Base-by-base conservation (phyloP, 2,888 invertebrate species). In the Odontothrips loti region DNA sequence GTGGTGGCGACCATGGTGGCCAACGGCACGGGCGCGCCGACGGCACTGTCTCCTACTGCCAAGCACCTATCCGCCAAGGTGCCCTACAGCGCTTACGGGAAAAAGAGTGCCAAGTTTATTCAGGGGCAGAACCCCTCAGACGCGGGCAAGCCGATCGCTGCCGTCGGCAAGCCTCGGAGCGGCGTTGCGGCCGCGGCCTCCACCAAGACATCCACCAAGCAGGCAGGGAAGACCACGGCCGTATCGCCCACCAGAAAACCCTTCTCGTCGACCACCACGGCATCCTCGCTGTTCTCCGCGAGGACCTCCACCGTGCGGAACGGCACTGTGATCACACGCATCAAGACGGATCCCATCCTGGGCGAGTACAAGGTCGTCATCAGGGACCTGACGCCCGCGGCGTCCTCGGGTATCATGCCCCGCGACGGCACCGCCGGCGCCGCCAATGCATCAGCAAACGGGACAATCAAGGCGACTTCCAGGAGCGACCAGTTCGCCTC, bases 311-410 rank as follows among this genome's bases (percentile, higher is more conserved):
- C 23, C 68, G 58, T 58, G 20, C 10, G 58, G n/a, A 75, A 75
- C 68, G 68, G 68, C 27, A 27, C 27, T 4, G 68, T 75, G 23
- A 75, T 75, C 68, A 75, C 68, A 1, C 23, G 68, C 8, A 27
- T 75, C 12, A 75, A 75, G 68, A 75, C n/a, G 23, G 68, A 75
- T 27, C 68, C 68, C 11, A 75, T 75, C 68, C 68, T 75, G 3
- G 68, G 68, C 11, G 68, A 75, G 68, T 75, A 75, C 68, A 75
- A 75, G 68, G 68, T 75, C 23, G 68, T 75, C 68, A 75, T 75
- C 68, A 75, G 68, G 23, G 68, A 75, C 68, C 68, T 75, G 11
- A 75, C 68, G 23, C 68, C 68, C 23, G 68, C 68, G 23, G 68
- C 68, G 27, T 75, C 68, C 68, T 75, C 68, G 27, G 68, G 68